Conservation (phyloP, 2,888 invertebrate genomes). For the Meiosimyza platycephala region DNA sequence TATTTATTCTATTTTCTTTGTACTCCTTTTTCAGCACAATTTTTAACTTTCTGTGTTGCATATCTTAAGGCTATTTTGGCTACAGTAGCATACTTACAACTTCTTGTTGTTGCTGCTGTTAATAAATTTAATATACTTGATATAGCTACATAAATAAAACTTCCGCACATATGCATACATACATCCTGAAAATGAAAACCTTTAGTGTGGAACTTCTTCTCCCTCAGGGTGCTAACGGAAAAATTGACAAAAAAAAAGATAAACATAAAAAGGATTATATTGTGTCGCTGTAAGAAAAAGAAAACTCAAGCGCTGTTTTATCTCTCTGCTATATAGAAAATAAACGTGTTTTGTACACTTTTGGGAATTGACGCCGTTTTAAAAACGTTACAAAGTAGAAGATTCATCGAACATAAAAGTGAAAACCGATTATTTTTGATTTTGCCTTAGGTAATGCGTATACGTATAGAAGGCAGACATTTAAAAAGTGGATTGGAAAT, state of each 20-base stretch:
- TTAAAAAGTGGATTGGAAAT: no score
- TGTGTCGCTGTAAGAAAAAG: not conserved
- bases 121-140: constrained; percentile 11
- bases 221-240: not conserved
- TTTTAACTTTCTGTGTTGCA: constrained; percentile 12
- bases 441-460: constrained; percentile 22
- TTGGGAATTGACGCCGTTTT: not conserved
- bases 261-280: constrained; percentile 28
- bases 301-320: not conserved
- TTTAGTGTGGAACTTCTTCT: not conserved
- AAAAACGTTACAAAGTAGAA: not conserved
- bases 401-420: constrained; percentile 1
- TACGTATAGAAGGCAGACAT: not conserved
- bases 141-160: constrained; percentile 54
- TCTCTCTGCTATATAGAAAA: not conserved
- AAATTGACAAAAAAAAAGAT: not conserved
- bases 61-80: constrained; percentile 14
- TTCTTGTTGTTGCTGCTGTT: constrained; percentile 14
- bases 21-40: not conserved
- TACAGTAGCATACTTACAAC: constrained; percentile 16
- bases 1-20: no score
- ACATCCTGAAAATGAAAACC: not conserved
- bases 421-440: constrained; percentile 27
- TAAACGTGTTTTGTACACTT: constrained; percentile 10
- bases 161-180: constrained; percentile 43